Conservation (phyloP, 2,888 invertebrate species). For the Acanthoscelides obtectus region DNA sequence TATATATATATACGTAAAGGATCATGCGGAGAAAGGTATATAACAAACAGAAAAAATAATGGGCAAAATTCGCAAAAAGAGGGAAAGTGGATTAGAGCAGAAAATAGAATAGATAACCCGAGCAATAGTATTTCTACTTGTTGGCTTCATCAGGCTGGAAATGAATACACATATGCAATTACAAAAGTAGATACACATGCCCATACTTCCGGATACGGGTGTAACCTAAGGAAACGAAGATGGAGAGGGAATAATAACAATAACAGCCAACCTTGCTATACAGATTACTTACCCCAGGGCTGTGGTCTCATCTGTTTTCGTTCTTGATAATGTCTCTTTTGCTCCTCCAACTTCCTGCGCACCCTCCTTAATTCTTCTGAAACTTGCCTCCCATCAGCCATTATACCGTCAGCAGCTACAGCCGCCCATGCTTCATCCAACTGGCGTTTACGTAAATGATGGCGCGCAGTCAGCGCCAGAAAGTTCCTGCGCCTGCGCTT, state of each 20-base stretch:
- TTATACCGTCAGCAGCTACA: conserved; percentile 31
- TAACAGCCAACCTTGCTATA: background rate
- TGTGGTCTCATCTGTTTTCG: conserved; percentile 69
- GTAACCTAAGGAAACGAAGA: too few relatives aligned
- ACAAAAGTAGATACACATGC: too few relatives aligned
- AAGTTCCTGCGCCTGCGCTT: conserved; percentile 78
- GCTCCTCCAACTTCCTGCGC: conserved; percentile 76
- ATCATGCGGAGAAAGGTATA: too few relatives aligned
- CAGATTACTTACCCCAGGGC: conserved; percentile 70
- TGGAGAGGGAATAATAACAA: background rate
- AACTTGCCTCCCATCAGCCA: conserved; percentile 53
- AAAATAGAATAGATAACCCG: too few relatives aligned
- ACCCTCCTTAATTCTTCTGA: conserved; percentile 69
- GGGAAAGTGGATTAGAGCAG: too few relatives aligned
- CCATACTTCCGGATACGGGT: too few relatives aligned
- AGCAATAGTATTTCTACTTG: too few relatives aligned
- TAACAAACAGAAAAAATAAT: too few relatives aligned
- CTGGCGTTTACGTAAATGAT: conserved; percentile 60
- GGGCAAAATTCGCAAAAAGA: too few relatives aligned
- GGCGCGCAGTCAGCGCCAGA: conserved; percentile 79
- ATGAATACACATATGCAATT: too few relatives aligned
- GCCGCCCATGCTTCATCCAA: conserved; percentile 41
- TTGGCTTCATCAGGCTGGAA: too few relatives aligned
- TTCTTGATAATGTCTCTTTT: conserved; percentile 74
- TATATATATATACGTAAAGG: too few relatives aligned